Percentiles rank a stretch among this genome's conserved stretches.
Conservation (phyloP, 2,113 vertebrate genomes). For the Pristiophorus japonicus region DNA sequence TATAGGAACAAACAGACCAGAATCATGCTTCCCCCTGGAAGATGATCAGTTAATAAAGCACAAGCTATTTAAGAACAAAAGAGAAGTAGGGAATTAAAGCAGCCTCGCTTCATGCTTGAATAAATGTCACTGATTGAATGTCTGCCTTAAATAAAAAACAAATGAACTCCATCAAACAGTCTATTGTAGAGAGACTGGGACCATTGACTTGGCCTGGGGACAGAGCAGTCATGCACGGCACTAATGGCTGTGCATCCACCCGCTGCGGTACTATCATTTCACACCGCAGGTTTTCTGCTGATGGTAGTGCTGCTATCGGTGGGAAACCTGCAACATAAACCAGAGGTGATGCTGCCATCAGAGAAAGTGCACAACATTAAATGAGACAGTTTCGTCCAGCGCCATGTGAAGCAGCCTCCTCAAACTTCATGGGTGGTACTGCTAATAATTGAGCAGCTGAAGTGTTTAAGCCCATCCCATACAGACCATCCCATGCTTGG, state of each 20-base stretch:
- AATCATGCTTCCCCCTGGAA: background rate
- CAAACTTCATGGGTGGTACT: background rate
- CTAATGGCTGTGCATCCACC: background rate
- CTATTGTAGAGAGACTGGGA: background rate
- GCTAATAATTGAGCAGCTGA: background rate
- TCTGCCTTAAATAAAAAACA: background rate
- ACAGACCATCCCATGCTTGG: background rate
- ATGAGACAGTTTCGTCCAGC: background rate
- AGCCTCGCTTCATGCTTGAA: background rate
- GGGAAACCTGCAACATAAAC: constrained; percentile 16
- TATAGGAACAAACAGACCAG: background rate
- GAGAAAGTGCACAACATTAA: background rate
- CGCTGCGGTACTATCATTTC: background rate
- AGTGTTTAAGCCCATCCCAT: background rate
- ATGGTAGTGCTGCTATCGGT: background rate
- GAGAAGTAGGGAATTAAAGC: background rate
- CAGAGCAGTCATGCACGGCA: background rate
- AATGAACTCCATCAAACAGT: background rate
- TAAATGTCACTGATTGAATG: background rate
- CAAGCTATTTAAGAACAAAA: constrained; percentile 23
- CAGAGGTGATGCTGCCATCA: background rate
- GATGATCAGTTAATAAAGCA: constrained; percentile 11
- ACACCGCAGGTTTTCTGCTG: background rate
- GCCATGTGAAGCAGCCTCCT: background rate
- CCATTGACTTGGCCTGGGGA: background rate